These are phyloP conservation scores for Lithosia quadra DNA, from an alignment of 2,888 invertebrate genomes.

Conservation along the genomic window DNA sequence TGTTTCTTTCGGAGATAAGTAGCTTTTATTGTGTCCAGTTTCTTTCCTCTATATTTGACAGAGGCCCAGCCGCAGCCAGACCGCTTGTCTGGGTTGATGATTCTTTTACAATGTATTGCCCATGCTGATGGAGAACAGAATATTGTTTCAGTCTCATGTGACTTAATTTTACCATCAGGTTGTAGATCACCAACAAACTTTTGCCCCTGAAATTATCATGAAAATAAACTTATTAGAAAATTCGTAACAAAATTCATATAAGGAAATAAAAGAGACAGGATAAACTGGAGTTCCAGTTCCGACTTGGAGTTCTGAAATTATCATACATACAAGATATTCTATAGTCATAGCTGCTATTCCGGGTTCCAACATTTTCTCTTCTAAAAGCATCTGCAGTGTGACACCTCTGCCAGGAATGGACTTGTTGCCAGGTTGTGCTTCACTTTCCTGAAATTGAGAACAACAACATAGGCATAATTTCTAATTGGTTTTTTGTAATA, in stretches of 20 bases:
- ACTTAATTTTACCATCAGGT: slow-evolving; percentile 95
- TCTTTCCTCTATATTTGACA: slow-evolving; percentile 95
- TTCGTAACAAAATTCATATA: no score
- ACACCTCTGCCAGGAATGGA: slow-evolving; percentile 89
- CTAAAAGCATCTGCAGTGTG: slow-evolving; percentile 94
- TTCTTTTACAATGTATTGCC: slow-evolving; percentile 96
- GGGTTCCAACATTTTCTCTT: slow-evolving; percentile 94
- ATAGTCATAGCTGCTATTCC: slow-evolving; percentile 95
- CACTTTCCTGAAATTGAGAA: slow-evolving; percentile 73
- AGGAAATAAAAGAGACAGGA: no score
- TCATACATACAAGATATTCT: slow-evolving; percentile 91
- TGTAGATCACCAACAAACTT: slow-evolving; percentile 95
- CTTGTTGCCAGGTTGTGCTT: slow-evolving; percentile 80
- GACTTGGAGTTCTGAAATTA: background rate
- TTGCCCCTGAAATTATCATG: slow-evolving; percentile 88
- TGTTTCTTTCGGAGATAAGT: slow-evolving; percentile 92
- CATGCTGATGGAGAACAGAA: slow-evolving; percentile 97
- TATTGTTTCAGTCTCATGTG: slow-evolving; percentile 94
- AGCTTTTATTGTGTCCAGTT: slow-evolving; percentile 95
- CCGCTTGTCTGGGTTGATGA: slow-evolving; percentile 96
- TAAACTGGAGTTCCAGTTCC: no score
- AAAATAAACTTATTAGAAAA: background rate
- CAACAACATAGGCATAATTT: background rate
- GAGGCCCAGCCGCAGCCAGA: slow-evolving; percentile 98
- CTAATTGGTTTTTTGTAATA: no score